A percentile compares a stretch with the other conserved stretches of the same genome.
These are phyloP conservation scores for Cylas formicarius DNA, from an alignment of 1,140 invertebrate genomes.

Conservation along the genomic window DNA sequence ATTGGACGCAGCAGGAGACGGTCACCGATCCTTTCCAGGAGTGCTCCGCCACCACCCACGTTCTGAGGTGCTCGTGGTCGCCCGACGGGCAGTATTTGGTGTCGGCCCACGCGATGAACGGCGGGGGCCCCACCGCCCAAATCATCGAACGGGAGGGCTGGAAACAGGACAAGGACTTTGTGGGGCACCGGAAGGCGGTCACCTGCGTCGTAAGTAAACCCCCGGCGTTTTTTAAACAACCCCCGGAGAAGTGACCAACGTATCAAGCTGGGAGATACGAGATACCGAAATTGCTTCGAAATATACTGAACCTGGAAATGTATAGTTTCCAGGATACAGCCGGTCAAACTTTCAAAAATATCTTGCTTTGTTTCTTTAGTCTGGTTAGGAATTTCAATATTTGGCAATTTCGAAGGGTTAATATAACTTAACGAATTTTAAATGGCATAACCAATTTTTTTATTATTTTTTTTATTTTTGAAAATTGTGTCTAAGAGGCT, in stretches of 20 bases:
- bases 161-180: constrained; percentile 92
- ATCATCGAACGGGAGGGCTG: constrained; percentile 88
- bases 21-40: constrained; percentile 90
- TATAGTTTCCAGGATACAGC: too few species aligned
- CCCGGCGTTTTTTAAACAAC: not conserved
- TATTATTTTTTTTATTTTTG: too few species aligned
- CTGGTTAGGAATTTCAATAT: too few species aligned
- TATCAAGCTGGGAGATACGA: too few species aligned
- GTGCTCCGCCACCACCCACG: constrained; percentile 85
- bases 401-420: too few species aligned
- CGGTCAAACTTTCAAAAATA: too few species aligned
- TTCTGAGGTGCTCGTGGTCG: constrained; percentile 90
- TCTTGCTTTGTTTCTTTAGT: too few species aligned
- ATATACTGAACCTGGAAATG: constrained; percentile 1
- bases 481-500: too few species aligned
- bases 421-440: too few species aligned
- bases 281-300: constrained; percentile 1
- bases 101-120: constrained; percentile 97
- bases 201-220: constrained; percentile 74
- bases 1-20: constrained; percentile 81
- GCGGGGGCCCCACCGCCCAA: constrained; percentile 88
- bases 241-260: too few species aligned
- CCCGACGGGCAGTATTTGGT: constrained; percentile 95
- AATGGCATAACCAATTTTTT: too few species aligned
- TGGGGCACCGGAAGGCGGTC: constrained; percentile 93